Evolutionary conservation across 2,888 invertebrate species (phyloP), one percentile per base, ranked within the genome.

Genomic region (Meta bourneti): DNA sequence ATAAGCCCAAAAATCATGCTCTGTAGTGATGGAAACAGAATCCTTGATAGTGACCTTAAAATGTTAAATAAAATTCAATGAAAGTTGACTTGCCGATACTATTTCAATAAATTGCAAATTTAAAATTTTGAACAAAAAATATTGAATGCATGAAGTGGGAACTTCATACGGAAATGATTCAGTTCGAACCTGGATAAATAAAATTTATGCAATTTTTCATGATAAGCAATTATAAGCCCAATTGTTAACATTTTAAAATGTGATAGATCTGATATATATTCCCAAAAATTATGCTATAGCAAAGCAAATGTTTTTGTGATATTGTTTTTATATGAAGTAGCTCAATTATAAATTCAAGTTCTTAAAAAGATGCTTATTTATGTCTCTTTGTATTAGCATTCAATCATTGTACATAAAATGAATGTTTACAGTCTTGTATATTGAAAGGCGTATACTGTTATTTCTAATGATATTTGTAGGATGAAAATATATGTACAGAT

Each of bases 401-500:
- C 8, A 78, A 72, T 51, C 13, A 48, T 80, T 88, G 88, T 88
- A 81, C 34, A 83, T 82, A 78, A 77, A 48, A n/a, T 51, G 20
- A n/a, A 52, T 89, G 48, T 69, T 54, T 75, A 75, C 51, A 81
- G 20, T 82, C 16, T 77, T 85, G 77, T 69, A 70, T 78, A 70
- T 74, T 88, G 34, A 80, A 71, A 78, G 13, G 11, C 61, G 16
- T 81, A 61, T 48, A 70, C 54, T 84, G 80, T 20, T 88, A 81
- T 82, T 89, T 77, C 52, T 8, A 70, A 77, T 20, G 20, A 34
- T 70, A 20, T 77, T 82, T 89, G 69, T 70, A 89, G 52, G 20
- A 20, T 34, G 49, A 82, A 81, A 19, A 19, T 86, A 78, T 82
- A 71, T 89, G 83, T 83, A 89, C 70, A 75, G 51, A 82, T 82